Evolutionary conservation across 2,888 invertebrate species (phyloP), one percentile per base, ranked within the genome.

Genomic region (Aromia moschata): DNA sequence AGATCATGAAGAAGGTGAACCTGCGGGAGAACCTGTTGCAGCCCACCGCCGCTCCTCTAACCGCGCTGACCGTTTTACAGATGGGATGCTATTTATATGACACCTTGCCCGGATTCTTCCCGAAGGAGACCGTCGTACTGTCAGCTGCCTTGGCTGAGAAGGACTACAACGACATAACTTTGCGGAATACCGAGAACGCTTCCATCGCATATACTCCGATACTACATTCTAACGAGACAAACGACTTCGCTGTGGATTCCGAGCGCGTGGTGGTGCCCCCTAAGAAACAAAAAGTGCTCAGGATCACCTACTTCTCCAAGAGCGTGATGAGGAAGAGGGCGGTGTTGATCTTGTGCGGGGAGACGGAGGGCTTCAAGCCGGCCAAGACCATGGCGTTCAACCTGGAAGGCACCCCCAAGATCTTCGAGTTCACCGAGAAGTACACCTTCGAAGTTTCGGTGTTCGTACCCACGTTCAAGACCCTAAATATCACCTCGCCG

Each of bases 41-140:
- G 12, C 76, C 74, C 45, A 83, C 85, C 58, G 83, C 88, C 56
- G 73, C 83, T 1, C 49, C 81, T 16, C 84, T 86, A 0, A 86
- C 85, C 74, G 80, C 80, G 60, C 73, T 85, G 15, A 74, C 88
- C 33, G 84, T 86, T 65, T 86, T 87, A 83, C 84, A 88, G 79
- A 74, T 87, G 40, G 81, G 85, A 0, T 77, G 67, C 2, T 80
- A 80, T 57, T 77, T 89, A 15, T 87, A 84, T 68, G 80, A 84
- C 3, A 79, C 81, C 2, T 73, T 88, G 25, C 87, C 87, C 1
- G 82, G 83, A 74, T 84, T 82, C 56, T 80, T 77, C 45, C 81
- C 83, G 1, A 82, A 77, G 71, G 82, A 83, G 59, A 74, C 71
- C 0, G 72, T 86, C 7, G 65, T 74, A 31, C 83, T 86, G 51